These are phyloP conservation scores for Sardina pilchardus DNA, from an alignment of 2,113 vertebrate genomes.

Conservation along the genomic window DNA sequence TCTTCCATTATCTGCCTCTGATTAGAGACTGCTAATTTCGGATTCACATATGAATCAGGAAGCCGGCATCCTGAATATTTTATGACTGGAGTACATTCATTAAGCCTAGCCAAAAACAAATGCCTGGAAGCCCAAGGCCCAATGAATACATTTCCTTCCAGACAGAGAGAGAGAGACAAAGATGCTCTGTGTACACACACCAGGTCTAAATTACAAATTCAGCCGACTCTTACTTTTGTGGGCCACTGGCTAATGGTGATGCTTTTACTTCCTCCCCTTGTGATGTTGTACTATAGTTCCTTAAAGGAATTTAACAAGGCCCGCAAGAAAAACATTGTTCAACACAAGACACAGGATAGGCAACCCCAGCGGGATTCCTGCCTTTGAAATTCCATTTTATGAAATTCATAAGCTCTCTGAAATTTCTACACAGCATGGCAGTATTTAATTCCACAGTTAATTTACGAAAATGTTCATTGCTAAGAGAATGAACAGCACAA, in stretches of 20 bases:
- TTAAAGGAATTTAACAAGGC: not conserved
- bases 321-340: not conserved
- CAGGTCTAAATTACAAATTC: not conserved
- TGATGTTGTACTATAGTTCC: conserved; percentile 1
- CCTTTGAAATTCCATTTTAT: not conserved
- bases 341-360: not conserved
- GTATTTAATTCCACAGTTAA: not conserved
- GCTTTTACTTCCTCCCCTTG: not conserved
- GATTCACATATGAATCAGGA: conserved; percentile 26
- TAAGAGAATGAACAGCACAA: not conserved
- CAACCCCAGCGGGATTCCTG: not conserved
- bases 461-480: not conserved
- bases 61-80: conserved; percentile 39
- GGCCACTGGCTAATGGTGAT: not conserved
- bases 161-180: conserved; percentile 18
- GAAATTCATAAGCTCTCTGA: not conserved
- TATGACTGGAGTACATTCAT: conserved; percentile 19
- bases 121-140: conserved; percentile 13
- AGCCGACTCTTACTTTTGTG: not conserved
- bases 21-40: conserved; percentile 33
- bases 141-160: conserved; percentile 36
- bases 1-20: conserved; percentile 11
- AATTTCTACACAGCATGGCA: not conserved
- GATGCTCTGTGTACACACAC: conserved; percentile 26
- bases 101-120: not conserved